Percentiles rank a stretch among this genome's conserved stretches.
Evolutionary conservation across 92 coral and sea anemone genomes (phyloP).

Genomic region (Paragorgia papillata): DNA sequence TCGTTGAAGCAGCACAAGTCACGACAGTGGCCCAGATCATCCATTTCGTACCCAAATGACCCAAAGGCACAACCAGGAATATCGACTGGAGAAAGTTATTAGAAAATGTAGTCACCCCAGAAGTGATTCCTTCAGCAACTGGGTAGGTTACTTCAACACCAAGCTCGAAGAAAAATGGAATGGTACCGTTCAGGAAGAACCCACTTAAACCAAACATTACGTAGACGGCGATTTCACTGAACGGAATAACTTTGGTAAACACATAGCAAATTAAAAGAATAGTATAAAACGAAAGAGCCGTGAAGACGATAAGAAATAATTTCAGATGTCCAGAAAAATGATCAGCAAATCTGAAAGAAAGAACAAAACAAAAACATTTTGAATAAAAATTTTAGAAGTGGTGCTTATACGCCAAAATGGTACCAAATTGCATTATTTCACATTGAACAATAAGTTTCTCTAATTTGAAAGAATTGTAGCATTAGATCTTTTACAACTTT

Average conservation of each 20-base stretch:
- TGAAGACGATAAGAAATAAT: conserved; percentile 68
- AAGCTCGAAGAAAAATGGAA: conserved; percentile 80
- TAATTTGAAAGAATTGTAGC: too few relatives aligned
- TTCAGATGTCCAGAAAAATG: conserved; percentile 81
- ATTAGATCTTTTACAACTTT: too few relatives aligned
- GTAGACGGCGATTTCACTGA: conserved; percentile 67
- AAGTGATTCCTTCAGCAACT: conserved; percentile 95
- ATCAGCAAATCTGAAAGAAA: conserved; percentile 78
- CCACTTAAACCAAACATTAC: conserved; percentile 69
- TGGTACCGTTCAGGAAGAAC: conserved; percentile 76
- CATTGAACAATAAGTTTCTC: too few relatives aligned
- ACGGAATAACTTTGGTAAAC: conserved; percentile 79
- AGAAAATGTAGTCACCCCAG: conserved; percentile 79
- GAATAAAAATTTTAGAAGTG: too few relatives aligned
- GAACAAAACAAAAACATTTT: not conserved
- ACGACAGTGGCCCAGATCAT: conserved; percentile 92
- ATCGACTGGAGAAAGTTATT: conserved; percentile 78
- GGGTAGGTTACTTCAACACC: conserved; percentile 95
- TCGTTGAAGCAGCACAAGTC: conserved; percentile 75
- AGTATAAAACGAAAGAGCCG: conserved; percentile 66
- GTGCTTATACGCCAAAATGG: too few relatives aligned
- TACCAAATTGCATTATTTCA: too few relatives aligned
- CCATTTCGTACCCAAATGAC: conserved; percentile 91
- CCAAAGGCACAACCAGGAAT: conserved; percentile 87
- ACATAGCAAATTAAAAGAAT: conserved; percentile 77